Evolutionary conservation across 2,797 vertebrate species (phyloP).

Genomic region (Craterocephalus amniculus): DNA sequence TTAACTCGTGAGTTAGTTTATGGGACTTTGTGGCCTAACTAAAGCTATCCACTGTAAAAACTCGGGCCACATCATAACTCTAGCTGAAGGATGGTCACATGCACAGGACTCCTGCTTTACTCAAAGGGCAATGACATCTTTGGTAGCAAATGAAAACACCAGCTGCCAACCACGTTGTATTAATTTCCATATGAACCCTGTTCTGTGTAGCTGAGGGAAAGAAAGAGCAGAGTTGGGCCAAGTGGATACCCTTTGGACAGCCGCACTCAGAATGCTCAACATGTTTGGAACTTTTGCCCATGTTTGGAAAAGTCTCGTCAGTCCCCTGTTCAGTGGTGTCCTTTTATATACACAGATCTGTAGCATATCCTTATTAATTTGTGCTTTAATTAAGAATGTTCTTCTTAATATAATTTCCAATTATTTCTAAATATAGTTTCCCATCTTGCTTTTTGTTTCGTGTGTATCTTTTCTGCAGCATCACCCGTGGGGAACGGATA

Average conservation of each 20-base stretch:
- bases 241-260: constrained; percentile 67
- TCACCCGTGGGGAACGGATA: constrained; percentile 96
- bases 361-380: constrained; percentile 28
- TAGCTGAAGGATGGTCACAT: constrained; percentile 55
- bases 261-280: constrained; percentile 70
- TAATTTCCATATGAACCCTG: constrained; percentile 58
- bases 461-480: constrained; percentile 80
- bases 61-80: constrained; percentile 44
- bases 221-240: constrained; percentile 55
- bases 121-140: constrained; percentile 68
- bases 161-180: constrained; percentile 67
- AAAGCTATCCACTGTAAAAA: constrained; percentile 45
- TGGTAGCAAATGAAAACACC: constrained; percentile 74
- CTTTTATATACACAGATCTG: constrained; percentile 36
- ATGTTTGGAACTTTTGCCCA: constrained; percentile 70
- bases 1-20: constrained; percentile 51
- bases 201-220: constrained; percentile 54
- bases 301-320: constrained; percentile 65
- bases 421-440: too few relatives aligned
- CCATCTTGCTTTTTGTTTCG: constrained; percentile 16
- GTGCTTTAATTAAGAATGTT: constrained; percentile 37
- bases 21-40: constrained; percentile 28
- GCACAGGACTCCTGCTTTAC: constrained; percentile 52
- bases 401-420: constrained; percentile 8
- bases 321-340: constrained; percentile 41